These are phyloP conservation scores for Natrix natrix DNA, from an alignment of 2,797 vertebrate species.

Conservation along the genomic window DNA sequence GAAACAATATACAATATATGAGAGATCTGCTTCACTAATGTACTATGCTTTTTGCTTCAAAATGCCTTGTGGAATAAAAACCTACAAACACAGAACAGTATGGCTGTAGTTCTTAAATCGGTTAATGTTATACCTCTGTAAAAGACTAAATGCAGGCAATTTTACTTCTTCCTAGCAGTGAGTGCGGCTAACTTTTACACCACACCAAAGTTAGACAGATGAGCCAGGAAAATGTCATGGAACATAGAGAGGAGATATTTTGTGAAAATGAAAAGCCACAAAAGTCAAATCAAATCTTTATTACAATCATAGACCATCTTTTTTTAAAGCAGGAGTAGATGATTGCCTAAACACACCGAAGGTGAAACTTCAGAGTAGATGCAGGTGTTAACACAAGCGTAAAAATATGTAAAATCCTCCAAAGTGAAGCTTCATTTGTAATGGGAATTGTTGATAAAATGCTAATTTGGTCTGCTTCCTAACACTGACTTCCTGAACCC, in stretches of 20 bases:
- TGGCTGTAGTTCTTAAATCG: not conserved
- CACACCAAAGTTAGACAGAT: not conserved
- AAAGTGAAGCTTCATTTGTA: not conserved
- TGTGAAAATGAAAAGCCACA: not conserved
- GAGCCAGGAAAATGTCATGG: not conserved
- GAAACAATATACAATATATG: not conserved
- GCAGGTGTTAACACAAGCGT: not conserved
- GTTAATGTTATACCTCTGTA: not conserved
- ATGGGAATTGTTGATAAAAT: not conserved
- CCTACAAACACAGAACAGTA: not conserved
- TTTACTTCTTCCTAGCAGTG: not conserved
- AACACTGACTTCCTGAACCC: not conserved
- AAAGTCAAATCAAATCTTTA: not conserved
- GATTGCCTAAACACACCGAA: not conserved
- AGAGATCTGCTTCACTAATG: not conserved
- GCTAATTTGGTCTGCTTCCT: not conserved
- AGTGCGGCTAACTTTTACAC: not conserved
- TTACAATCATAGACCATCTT: not conserved
- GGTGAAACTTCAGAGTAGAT: not conserved
- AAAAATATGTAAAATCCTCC: not conserved
- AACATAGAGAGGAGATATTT: not conserved
- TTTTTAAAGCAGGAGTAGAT: not conserved
- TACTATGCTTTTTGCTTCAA: not conserved
- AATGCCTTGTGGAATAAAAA: not conserved
- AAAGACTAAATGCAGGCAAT: not conserved